Conservation (phyloP, 2,888 invertebrate genomes). For the Torymus auratus region DNA sequence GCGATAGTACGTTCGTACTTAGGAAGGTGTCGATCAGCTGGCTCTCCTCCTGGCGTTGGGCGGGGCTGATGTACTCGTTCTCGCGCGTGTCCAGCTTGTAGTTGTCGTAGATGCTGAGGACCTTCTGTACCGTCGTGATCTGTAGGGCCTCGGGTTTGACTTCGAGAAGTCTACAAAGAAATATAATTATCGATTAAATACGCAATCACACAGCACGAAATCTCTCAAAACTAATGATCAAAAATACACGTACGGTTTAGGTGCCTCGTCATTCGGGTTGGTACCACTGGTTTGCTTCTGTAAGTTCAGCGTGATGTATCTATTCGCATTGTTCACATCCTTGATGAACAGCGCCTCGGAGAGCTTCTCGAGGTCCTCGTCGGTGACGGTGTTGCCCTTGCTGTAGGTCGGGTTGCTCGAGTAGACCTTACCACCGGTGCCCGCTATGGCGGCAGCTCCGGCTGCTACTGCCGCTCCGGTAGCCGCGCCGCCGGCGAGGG, state of each 20-base stretch:
- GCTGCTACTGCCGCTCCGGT: conserved; percentile 61
- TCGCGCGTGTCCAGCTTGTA: conserved; percentile 86
- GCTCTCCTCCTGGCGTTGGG: conserved; percentile 73
- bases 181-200: too few relatives aligned
- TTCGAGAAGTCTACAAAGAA: conserved; percentile 81
- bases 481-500: conserved; percentile 48
- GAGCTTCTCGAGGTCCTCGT: conserved; percentile 82
- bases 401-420: conserved; percentile 72
- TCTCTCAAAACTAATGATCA: too few relatives aligned
- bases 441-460: conserved; percentile 57
- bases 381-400: conserved; percentile 78
- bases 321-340: conserved; percentile 86
- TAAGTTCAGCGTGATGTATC: conserved; percentile 83
- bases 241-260: conserved; percentile 87
- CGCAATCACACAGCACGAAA: too few relatives aligned
- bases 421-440: conserved; percentile 58
- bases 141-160: conserved; percentile 82
- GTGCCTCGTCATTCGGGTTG: conserved; percentile 84
- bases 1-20: conserved; percentile 78
- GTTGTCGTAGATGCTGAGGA: conserved; percentile 87
- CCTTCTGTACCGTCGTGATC: conserved; percentile 85
- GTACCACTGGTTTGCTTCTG: conserved; percentile 87
- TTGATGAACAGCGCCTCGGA: conserved; percentile 85
- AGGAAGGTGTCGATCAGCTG: conserved; percentile 76
- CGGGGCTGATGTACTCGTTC: conserved; percentile 87